Evolutionary conservation across 2,888 invertebrate genomes (phyloP).

Genomic region (Nasonia oneida): DNA sequence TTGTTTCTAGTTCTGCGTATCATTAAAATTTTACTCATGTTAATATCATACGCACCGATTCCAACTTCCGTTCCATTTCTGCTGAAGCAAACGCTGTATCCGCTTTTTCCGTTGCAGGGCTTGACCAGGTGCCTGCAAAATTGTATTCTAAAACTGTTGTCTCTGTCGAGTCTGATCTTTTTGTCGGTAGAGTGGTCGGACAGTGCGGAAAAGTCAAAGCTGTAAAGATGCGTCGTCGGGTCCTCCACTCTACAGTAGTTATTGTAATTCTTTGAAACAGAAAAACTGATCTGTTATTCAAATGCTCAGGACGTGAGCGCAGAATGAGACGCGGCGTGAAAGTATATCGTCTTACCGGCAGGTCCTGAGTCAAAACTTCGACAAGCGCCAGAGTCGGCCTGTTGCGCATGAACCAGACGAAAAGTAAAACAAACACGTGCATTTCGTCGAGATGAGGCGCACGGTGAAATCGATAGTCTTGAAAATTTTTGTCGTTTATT

Average conservation of each 20-base stretch:
- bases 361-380: background rate
- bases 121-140: slow-evolving; percentile 21
- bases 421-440: background rate
- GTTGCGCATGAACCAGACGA: background rate
- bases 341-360: background rate
- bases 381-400: background rate
- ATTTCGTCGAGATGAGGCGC: background rate
- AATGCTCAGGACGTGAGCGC: background rate
- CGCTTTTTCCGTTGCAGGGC: slow-evolving; percentile 17
- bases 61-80: slow-evolving; percentile 18
- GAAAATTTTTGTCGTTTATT: too few species aligned
- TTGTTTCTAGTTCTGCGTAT: background rate
- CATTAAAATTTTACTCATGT: too few species aligned
- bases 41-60: slow-evolving; percentile 9
- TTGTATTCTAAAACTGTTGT: slow-evolving; percentile 9
- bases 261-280: background rate
- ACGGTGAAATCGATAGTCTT: background rate
- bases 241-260: slow-evolving; percentile 12
- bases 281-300: background rate
- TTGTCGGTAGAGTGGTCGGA: background rate
- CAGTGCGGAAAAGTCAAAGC: slow-evolving; percentile 22
- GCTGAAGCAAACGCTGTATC: slow-evolving; percentile 25
- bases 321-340: background rate
- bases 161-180: background rate
- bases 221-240: background rate